Conservation (phyloP, 1,140 invertebrate species). For the Aricia agestis region DNA sequence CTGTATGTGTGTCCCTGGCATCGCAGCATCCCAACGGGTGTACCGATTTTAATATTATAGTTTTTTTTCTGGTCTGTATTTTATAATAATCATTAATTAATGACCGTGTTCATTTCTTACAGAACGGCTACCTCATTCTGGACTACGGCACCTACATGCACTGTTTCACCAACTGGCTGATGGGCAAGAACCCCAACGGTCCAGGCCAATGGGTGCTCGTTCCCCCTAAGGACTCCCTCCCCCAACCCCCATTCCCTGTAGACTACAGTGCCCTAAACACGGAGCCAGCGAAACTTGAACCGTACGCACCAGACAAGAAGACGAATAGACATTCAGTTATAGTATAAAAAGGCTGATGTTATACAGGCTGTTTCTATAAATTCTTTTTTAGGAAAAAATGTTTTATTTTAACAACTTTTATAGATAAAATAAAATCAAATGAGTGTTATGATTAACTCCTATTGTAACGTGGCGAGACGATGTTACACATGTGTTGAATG, state of each 20-base stretch:
- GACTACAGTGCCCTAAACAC: constrained; percentile 85
- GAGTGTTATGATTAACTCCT: background rate
- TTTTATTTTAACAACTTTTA: background rate
- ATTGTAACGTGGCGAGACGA: too few species aligned
- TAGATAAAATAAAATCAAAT: background rate
- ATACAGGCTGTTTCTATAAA: background rate
- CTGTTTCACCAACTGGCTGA: constrained; percentile 83
- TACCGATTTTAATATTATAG: too few species aligned
- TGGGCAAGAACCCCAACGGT: constrained; percentile 83
- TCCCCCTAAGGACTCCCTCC: constrained; percentile 75
- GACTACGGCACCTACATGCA: constrained; percentile 80
- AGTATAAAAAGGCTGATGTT: constrained; percentile 67
- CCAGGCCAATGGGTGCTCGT: constrained; percentile 84
- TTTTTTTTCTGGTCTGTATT: too few species aligned
- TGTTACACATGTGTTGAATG: too few species aligned
- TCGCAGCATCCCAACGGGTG: too few species aligned
- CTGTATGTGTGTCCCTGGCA: too few species aligned
- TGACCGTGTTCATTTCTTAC: too few species aligned
- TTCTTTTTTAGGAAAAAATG: background rate
- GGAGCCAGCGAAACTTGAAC: constrained; percentile 81
- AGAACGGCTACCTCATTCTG: constrained; percentile 82
- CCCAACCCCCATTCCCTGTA: constrained; percentile 80
- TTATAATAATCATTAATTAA: too few species aligned
- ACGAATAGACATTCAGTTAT: constrained; percentile 83
- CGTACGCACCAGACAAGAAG: constrained; percentile 81